Base-by-base conservation (phyloP, 2,113 vertebrate species). In the Neotragus pygmaeus region DNA sequence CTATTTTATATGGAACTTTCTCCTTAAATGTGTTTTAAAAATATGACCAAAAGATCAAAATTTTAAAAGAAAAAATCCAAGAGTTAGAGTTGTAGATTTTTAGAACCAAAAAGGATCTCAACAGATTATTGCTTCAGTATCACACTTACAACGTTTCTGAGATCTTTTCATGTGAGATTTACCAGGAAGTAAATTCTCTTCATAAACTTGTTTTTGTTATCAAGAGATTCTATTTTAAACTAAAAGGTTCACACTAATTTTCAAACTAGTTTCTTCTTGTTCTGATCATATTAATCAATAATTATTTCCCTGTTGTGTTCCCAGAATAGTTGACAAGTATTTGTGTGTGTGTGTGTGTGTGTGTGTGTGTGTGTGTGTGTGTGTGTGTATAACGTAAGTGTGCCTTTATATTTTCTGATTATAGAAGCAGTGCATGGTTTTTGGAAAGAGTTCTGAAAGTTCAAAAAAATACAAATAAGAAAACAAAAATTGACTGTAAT, bases 351-450 rank as follows among this genome's bases (percentile, higher is more conserved):
- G 25, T 28, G 33, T 28, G 19, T 36, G n/a, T 81, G 7, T 28
- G 25, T 64, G 25, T 28, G 33, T 28, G 21, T 39, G 45, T 82
- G 5, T 30, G 27, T 28, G 21, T 39, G 45, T 82, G 5, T 30
- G 27, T 49, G 9, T 33, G 14, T 78, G 77, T 89, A 49, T 92
- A 82, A 62, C 16, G 5, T 62, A 84, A 19, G 4, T 36, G 2
- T 49, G 39, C 27, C 49, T 86, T 82, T 92, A 81, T 97, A 81
- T 97, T 36, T 94, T 88, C 17, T 80, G 78, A 47, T 58, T 89
- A 75, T 6, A 94, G 78, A 95, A 92, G 14, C 13, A 89, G 11
- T 85, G 28, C 8, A 45, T 87, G 19, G 39, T 90, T 86, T 77
- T 92, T 62, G 14, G 8, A n/a, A n/a, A n/a, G n/a, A 82, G 49